These are phyloP conservation scores for Synanthedon vespiformis DNA, from an alignment of 2,888 invertebrate species.

Conservation along the genomic window DNA sequence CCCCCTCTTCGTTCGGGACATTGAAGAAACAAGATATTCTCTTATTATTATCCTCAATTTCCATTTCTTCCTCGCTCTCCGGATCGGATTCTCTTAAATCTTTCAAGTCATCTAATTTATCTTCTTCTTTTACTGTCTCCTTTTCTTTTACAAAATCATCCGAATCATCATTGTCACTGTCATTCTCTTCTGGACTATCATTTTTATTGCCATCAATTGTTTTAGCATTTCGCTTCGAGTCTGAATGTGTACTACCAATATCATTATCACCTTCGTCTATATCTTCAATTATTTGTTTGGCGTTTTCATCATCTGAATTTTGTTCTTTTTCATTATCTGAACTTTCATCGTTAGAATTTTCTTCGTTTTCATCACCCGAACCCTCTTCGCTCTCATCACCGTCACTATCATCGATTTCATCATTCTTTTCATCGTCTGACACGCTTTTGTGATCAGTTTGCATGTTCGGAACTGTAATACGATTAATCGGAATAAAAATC, in stretches of 20 bases:
- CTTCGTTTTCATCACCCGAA: conserved; percentile 9
- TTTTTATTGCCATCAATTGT: conserved; percentile 7
- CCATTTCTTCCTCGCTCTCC: conserved; percentile 29
- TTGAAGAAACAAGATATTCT: conserved; percentile 43
- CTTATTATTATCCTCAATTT: conserved; percentile 20
- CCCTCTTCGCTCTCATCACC: conserved; percentile 12
- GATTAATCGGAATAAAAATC: conserved; percentile 6
- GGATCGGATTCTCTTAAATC: conserved; percentile 64
- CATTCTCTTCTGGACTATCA: conserved; percentile 1
- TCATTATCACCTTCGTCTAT: conserved; percentile 13
- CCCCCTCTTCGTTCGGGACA: conserved; percentile 28
- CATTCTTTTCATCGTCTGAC: conserved; percentile 42
- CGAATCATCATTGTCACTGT: conserved; percentile 2
- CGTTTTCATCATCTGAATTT: conserved; percentile 11
- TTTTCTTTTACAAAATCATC: conserved; percentile 9
- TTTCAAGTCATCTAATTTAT: conserved; percentile 35
- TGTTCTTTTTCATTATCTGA: conserved; percentile 6
- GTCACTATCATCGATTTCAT: conserved; percentile 29
- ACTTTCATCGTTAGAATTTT: conserved; percentile 6
- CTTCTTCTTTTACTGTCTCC: conserved; percentile 8
- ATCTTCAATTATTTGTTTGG: conserved; percentile 20
- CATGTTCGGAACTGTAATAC: conserved; percentile 41
- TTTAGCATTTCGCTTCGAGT: conserved; percentile 4
- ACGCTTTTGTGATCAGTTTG: conserved; percentile 49
- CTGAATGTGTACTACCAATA: conserved; percentile 6